Evolutionary conservation across 2,888 invertebrate genomes (phyloP), one percentile per base, ranked within the genome.

Genomic region (Zaprionus bogoriensis): DNA sequence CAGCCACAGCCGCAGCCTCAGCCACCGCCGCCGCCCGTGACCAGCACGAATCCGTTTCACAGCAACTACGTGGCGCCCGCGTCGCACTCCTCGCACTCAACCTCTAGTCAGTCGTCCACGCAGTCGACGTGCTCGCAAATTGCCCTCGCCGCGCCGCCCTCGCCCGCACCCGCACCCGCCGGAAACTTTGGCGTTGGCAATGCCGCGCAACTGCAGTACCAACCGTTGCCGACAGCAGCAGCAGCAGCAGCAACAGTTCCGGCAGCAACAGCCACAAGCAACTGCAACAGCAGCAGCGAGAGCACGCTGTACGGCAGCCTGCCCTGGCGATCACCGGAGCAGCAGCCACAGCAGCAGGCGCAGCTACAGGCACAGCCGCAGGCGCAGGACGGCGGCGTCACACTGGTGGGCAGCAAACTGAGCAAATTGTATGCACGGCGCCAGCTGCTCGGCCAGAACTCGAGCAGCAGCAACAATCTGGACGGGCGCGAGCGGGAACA

Each of bases 21-120:
- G 39, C 28, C 54, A 25, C 48, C 54, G 42, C 39, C 41, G 9
- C 42, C 39, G 20, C 39, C 39, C 1, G 22, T 22, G n/a, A 82
- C 27, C 12, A 85, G 84, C 51, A 89, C 90, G 44, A 90, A 90
- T 83, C 90, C 90, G 5, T 90, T 90, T 83, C 79, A 89, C 27
- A 89, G 87, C 77, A 89, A 86, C 61, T 89, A 87, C 73, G 84
- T 87, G 57, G 80, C 89, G 23, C 84, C 87, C 14, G 78, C 89
- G 20, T 78, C 86, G 14, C 65, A 83, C 47, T 89, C 86, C 55
- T 84, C 81, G 62, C 89, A 86, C 76, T 89, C 90, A 73, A 89
- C 89, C 57, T 90, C 90, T 88, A 90, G 90, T 89, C 90, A 90
- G 72, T 89, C 89, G 17, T 84, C 88, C 48, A 88, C 87, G 58